Conservation (phyloP, 92 coral and sea anemone genomes). For the Porites cylindrica region DNA sequence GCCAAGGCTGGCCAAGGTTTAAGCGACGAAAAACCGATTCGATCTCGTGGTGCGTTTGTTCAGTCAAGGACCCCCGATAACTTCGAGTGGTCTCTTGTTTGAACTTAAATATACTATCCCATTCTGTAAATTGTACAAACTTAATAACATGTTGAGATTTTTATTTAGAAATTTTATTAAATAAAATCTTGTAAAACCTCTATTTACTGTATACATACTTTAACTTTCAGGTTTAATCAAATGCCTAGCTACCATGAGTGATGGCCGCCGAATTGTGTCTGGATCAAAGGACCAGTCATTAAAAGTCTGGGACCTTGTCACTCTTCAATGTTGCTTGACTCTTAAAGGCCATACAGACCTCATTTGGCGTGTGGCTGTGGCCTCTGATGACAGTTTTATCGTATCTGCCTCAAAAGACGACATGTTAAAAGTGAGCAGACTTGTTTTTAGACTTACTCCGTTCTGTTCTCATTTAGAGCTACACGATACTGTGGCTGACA, state of each 20-base stretch:
- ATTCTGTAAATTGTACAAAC: no score
- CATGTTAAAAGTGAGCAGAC: constrained; percentile 58
- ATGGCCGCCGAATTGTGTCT: constrained; percentile 83
- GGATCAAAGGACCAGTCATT: constrained; percentile 81
- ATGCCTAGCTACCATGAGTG: constrained; percentile 77
- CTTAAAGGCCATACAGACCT: constrained; percentile 83
- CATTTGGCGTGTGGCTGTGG: constrained; percentile 81
- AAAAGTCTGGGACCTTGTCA: constrained; percentile 81
- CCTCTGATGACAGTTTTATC: constrained; percentile 72
- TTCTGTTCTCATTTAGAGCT: not conserved
- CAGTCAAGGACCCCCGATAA: no score
- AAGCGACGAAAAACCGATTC: no score
- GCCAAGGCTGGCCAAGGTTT: no score
- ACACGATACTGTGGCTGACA: no score
- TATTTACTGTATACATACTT: no score
- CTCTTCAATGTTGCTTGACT: constrained; percentile 71
- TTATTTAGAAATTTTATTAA: no score
- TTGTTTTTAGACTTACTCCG: not conserved
- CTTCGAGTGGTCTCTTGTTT: no score
- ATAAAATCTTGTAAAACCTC: no score
- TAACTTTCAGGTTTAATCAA: constrained; percentile 71
- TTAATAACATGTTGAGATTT: no score
- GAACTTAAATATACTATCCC: no score
- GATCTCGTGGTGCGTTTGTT: no score
- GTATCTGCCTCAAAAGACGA: constrained; percentile 91